Conservation (phyloP, 2,888 invertebrate genomes). For the Lymantria monacha region DNA sequence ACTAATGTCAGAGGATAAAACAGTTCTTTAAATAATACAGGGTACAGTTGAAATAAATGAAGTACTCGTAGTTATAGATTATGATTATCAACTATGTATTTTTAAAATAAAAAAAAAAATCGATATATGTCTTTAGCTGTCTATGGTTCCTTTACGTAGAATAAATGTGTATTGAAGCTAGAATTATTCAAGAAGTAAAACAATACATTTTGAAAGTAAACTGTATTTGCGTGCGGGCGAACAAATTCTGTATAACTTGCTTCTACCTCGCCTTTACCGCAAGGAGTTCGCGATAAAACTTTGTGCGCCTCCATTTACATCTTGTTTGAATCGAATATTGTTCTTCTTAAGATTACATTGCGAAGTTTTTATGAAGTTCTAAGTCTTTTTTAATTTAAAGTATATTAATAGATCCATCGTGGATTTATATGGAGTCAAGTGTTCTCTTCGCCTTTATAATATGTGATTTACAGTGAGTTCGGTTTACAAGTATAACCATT, state of each 20-base stretch:
- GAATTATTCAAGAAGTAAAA: slow-evolving; percentile 15
- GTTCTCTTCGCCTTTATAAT: too few relatives aligned
- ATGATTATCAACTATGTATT: too few relatives aligned
- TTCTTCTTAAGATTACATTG: slow-evolving; percentile 5
- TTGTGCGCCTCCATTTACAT: slow-evolving; percentile 10
- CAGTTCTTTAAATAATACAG: too few relatives aligned
- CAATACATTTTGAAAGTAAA: slow-evolving; percentile 27
- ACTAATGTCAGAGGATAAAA: too few relatives aligned
- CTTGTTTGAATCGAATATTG: slow-evolving; percentile 5
- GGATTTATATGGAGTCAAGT: too few relatives aligned
- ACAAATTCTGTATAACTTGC: slow-evolving; percentile 22
- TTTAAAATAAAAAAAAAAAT: too few relatives aligned
- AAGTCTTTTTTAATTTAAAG: slow-evolving; percentile 3
- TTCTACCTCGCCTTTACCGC: slow-evolving; percentile 11
- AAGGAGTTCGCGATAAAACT: slow-evolving; percentile 28
- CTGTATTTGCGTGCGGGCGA: slow-evolving; percentile 19
- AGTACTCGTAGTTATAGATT: too few relatives aligned
- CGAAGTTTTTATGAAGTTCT: background rate
- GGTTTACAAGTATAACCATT: too few relatives aligned
- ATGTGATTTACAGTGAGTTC: too few relatives aligned
- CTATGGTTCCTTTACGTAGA: too few relatives aligned
- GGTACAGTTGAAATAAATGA: too few relatives aligned
- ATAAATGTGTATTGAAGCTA: background rate
- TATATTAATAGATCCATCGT: background rate
- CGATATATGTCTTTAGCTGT: too few relatives aligned